Base-by-base conservation (phyloP, 2,797 vertebrate species). In the Halcyon smyrnensis region DNA sequence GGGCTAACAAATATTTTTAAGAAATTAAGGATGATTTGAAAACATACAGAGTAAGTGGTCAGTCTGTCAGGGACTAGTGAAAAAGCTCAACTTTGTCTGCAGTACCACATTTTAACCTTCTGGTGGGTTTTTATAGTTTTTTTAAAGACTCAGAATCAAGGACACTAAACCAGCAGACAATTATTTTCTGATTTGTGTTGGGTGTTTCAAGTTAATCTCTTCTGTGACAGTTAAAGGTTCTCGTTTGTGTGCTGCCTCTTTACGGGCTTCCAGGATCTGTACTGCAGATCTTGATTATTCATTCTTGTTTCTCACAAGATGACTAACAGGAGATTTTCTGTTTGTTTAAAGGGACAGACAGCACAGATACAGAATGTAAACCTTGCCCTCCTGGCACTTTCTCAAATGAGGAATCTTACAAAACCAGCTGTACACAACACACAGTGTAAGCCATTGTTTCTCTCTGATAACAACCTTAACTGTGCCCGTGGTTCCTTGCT, bases 301-400 rank as follows among this genome's bases (percentile, higher is more conserved):
- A 34, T 50, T 75, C 63, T 51, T 27, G 2, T 77, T 94, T 85
- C 75, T 70, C 30, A 18, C 21, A n/a, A 24, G 30, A 14, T 45
- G 30, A 88, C 51, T 67, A 91, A 93, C 23, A n/a, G 48, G 48
- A 57, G 59, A 62, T 75, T 82, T 84, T 48, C 56, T 80, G 27
- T 93, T 77, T 90, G 24, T 95, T 93, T 85, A 16, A 77, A 98
- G 98, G 97, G 74, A 96, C 95, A 6, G 36, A 69, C 1, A 91
- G 16, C 9, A 93, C 64, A 4, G 51, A 98, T 1, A 97, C 97
- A 23, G 18, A 70, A 3, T 98, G 98, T 1, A 45, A 67, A 6
- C 68, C 95, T 39, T 98, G 98, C 51, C 64, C 59, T 71, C 89
- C 73, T 3, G 98, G 98, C 46, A 98, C 95, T 0, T 98, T 98